Base-by-base conservation (phyloP, 2,797 vertebrate genomes). In the Gadopsis marmoratus region DNA sequence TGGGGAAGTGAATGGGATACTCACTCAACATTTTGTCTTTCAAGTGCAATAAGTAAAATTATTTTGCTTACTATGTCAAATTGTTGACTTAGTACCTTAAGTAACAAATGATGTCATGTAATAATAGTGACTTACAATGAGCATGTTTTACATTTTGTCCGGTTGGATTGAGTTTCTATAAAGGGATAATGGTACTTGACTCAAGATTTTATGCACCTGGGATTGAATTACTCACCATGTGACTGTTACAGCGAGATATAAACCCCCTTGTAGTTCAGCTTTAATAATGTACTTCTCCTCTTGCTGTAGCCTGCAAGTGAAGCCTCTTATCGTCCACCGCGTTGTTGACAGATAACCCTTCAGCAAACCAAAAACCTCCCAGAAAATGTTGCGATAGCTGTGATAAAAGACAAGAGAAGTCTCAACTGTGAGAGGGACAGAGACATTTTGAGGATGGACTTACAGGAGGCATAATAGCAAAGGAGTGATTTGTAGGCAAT, bases 401-500 rank as follows among this genome's bases (percentile, higher is more conserved):
- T 74, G 64, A 78, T 23, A 26, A 71, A 62, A 66, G 48, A 72
- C 21, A 59, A 41, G 54, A 76, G 31, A 54, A 62, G 48, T 37
- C 60, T 70, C 26, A 33, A 7, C 43, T 39, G 31, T 66, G 1
- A 58, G n/a, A 35, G 23, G 31, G 45, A 78, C 3, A 2, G 71
- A 62, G 35, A 74, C 78, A 19, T 81, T 79, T 68, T 5, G 17
- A 72, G 23, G 82, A 84, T 62, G 62, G 56, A 64, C 63, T 70
- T 26, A 37, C 43, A 56, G 75, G 47, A 74, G 45, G 67, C n/a
- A 76, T 58, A 71, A 86, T 59, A 53, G 63, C 43, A 69, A 78
- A 74, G 65, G 51, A 68, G 66, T 69, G 84, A 88, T 88, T 91
- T 88, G 76, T 80, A 54, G 64, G 81, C 75, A 84, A 87, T 86